Conservation (phyloP, 2,888 invertebrate genomes). For the Monopis laevigella region DNA sequence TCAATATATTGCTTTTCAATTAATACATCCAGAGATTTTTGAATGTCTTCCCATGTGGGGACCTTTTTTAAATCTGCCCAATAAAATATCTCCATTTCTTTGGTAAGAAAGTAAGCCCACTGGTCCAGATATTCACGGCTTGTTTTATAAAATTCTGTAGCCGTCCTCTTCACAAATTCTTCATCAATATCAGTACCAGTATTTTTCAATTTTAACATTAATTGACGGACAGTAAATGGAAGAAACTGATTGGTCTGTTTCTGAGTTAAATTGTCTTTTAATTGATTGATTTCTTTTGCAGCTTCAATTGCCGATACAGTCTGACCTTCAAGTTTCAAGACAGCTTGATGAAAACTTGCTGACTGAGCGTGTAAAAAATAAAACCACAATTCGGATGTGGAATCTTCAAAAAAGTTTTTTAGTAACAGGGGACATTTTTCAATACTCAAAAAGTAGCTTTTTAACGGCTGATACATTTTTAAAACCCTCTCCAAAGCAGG, state of each 20-base stretch:
- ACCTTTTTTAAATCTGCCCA: constrained; percentile 19
- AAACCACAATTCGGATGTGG: constrained; percentile 25
- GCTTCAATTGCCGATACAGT: constrained; percentile 22
- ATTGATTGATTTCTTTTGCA: constrained; percentile 22
- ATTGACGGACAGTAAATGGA: constrained; percentile 22
- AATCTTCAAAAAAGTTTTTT: constrained; percentile 24
- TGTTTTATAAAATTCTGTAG: constrained; percentile 26
- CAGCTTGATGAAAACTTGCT: constrained; percentile 23
- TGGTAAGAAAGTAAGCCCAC: constrained; percentile 17
- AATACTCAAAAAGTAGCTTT: constrained; percentile 27
- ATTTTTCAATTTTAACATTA: constrained; percentile 24
- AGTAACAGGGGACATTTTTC: constrained; percentile 27
- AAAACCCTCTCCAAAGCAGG: constrained; percentile 22
- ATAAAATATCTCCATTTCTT: constrained; percentile 25
- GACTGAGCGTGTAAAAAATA: constrained; percentile 21
- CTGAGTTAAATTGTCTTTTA: constrained; percentile 21
- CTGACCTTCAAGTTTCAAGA: constrained; percentile 22
- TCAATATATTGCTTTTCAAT: constrained; percentile 23
- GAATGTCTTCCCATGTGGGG: constrained; percentile 21
- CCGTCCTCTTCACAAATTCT: constrained; percentile 22
- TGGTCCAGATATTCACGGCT: constrained; percentile 27
- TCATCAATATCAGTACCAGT: constrained; percentile 24
- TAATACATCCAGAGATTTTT: constrained; percentile 20
- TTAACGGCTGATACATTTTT: constrained; percentile 28
- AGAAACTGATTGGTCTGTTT: constrained; percentile 22